Conservation (phyloP, 2,113 vertebrate species). For the Micromys minutus region DNA sequence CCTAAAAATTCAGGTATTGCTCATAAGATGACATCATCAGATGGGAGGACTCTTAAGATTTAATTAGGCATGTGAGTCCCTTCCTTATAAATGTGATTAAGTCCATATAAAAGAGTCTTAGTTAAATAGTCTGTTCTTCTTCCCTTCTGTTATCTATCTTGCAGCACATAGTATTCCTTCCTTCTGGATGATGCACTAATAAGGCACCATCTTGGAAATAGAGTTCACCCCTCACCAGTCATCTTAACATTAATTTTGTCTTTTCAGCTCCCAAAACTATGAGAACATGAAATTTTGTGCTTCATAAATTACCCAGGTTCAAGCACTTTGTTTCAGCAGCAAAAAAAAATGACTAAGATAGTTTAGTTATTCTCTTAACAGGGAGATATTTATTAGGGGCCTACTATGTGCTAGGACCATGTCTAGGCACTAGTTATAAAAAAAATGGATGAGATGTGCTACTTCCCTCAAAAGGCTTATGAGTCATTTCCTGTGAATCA, state of each 20-base stretch:
- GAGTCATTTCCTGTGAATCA: slow-evolving; percentile 65
- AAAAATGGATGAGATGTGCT: slow-evolving; percentile 9
- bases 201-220: background rate
- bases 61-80: background rate
- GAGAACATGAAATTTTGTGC: slow-evolving; percentile 23
- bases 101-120: background rate
- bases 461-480: slow-evolving; percentile 46
- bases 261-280: background rate
- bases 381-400: background rate
- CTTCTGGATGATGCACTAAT: background rate
- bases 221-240: background rate
- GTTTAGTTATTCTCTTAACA: slow-evolving; percentile 47
- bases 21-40: background rate
- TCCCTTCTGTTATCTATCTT: background rate
- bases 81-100: background rate
- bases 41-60: background rate
- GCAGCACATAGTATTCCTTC: background rate
- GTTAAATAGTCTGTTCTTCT: background rate
- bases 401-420: slow-evolving; percentile 37
- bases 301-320: background rate
- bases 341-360: background rate
- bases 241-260: background rate
- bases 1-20: background rate
- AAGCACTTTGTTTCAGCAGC: background rate
- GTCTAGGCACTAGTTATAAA: background rate